Evolutionary conservation across 2,888 invertebrate genomes (phyloP), one percentile per base, ranked within the genome.

Genomic region (Mamestra brassicae): DNA sequence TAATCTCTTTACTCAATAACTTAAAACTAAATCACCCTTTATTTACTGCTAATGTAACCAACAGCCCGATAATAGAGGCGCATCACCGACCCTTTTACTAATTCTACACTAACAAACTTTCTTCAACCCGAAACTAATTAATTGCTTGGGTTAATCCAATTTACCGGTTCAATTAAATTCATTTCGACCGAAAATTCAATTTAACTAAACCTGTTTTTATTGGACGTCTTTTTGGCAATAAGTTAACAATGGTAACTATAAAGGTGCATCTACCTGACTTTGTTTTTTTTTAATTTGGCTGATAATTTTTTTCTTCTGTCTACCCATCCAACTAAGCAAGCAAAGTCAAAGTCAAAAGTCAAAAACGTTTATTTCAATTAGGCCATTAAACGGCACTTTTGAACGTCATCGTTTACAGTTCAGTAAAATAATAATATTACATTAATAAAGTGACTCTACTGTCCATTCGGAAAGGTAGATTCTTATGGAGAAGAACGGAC

Each of bases 131-230:
- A 81, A 85, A 85, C 80, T 83, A 87, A 86, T 84, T 84, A 85
- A 82, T 85, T 74, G 64, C 64, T 83, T 75, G 52, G 74, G 74
- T 73, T 80, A 80, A 86, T 78, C 71, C 74, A 84, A 87, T 88
- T 86, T 85, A 78, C 42, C 36, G 58, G 63, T 76, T 75, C 70
- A 75, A 75, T 81, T 70, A 71, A 80, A 83, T 73, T 76, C 55
- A 71, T 71, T 81, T 54, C 45, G 36, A 71, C 60, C 45, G 69
- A 71, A 75, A 74, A 78, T 81, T 80, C 58, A 60, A 81, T 86
- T 78, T 58, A 34, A 55, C 5, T 63, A 38, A 69, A 73, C 62
- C n/a, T 17, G 52, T 60, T 83, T 73, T 78, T 60, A 64, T 42
- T 64, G 58, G 26, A 38, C 45, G 38, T 45, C 36, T 64, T 26